Percentiles rank a stretch among this genome's conserved stretches.
phyloP scores from a whole-genome alignment of 2,888 invertebrate genomes.

The Dolichopus griseipennis region DNA sequence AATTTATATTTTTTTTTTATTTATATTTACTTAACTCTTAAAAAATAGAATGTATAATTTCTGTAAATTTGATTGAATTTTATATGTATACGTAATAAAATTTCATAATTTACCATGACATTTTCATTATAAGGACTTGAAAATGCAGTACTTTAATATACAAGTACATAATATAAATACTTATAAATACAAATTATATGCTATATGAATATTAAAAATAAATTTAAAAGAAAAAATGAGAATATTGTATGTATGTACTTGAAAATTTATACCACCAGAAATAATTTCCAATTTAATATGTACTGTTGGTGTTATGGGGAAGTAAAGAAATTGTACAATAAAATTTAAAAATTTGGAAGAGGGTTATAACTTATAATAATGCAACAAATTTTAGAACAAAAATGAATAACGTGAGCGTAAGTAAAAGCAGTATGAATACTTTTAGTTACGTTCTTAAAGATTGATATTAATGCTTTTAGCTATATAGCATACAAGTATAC shows the following conservation, averaged over 20 bases:
- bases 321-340: not conserved
- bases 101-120: not conserved
- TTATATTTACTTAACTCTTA: not conserved
- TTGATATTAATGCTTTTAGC: no score
- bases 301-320: not conserved
- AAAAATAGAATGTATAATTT: not conserved
- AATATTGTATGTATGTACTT: not conserved
- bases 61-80: not conserved
- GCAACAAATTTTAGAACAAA: not conserved
- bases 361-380: not conserved
- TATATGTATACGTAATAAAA: not conserved
- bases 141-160: not conserved
- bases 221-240: not conserved
- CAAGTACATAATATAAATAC: no score
- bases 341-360: not conserved
- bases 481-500: no score
- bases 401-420: not conserved
- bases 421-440: not conserved
- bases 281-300: not conserved
- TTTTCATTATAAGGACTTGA: not conserved
- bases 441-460: no score
- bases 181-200: no score
- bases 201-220: not conserved
- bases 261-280: constrained; percentile 3
- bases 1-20: no score